Evolutionary conservation across 2,888 invertebrate genomes (phyloP).

Genomic region (Linyphia triangularis): DNA sequence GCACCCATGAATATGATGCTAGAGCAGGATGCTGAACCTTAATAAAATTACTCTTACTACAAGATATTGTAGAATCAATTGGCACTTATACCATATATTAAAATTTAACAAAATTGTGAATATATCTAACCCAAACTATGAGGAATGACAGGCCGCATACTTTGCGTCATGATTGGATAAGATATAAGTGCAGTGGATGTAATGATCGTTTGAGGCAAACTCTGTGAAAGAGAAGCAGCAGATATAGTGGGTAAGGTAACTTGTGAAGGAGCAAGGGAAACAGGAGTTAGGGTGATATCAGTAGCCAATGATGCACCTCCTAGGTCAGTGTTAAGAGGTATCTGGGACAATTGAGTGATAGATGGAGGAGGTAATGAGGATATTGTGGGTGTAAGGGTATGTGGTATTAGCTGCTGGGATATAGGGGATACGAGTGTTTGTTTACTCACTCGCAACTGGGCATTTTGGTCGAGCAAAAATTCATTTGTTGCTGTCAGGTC

Average conservation of each 20-base stretch:
- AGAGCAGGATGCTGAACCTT: too few species aligned
- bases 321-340: slow-evolving; percentile 67
- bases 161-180: slow-evolving; percentile 85
- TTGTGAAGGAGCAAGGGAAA: slow-evolving; percentile 77
- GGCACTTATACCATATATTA: too few species aligned
- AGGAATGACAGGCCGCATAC: slow-evolving; percentile 76
- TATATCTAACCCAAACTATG: slow-evolving; percentile 72
- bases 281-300: slow-evolving; percentile 78
- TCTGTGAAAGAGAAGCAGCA: slow-evolving; percentile 76
- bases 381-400: slow-evolving; percentile 71
- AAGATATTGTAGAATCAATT: too few species aligned
- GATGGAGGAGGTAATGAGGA: slow-evolving; percentile 60
- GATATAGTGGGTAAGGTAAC: slow-evolving; percentile 76
- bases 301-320: slow-evolving; percentile 78
- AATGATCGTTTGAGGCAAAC: slow-evolving; percentile 80
- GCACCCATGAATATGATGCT: too few species aligned
- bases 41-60: too few species aligned
- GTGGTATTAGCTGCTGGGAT: slow-evolving; percentile 71
- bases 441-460: slow-evolving; percentile 84
- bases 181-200: slow-evolving; percentile 84
- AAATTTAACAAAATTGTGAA: too few species aligned
- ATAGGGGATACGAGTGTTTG: slow-evolving; percentile 78
- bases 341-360: slow-evolving; percentile 70
- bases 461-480: slow-evolving; percentile 88
- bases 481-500: slow-evolving; percentile 89